Percentiles rank a stretch among this genome's conserved stretches.
These are phyloP conservation scores for Cynaeus angustus DNA, from an alignment of 2,888 invertebrate genomes.

Conservation along the genomic window DNA sequence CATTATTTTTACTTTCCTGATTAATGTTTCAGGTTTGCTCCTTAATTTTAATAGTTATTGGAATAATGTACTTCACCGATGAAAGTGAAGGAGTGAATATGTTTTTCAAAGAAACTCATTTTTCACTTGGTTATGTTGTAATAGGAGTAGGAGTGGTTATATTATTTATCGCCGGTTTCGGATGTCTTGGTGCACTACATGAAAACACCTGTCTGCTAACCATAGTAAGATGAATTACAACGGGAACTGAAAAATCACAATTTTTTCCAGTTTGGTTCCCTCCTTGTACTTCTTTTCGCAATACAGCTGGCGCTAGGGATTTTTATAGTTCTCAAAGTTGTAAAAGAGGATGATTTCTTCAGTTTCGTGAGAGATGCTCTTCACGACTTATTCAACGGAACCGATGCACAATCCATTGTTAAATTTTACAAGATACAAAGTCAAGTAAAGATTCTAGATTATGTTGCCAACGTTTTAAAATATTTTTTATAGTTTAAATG, in stretches of 20 bases:
- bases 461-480: background rate
- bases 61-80: slow-evolving; percentile 43
- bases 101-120: slow-evolving; percentile 36
- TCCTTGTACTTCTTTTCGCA: slow-evolving; percentile 80
- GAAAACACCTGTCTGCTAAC: slow-evolving; percentile 62
- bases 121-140: slow-evolving; percentile 49
- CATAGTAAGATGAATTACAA: slow-evolving; percentile 57
- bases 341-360: slow-evolving; percentile 70
- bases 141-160: slow-evolving; percentile 61
- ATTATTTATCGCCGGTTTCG: slow-evolving; percentile 63
- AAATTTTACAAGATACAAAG: slow-evolving; percentile 79
- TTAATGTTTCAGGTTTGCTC: slow-evolving; percentile 52
- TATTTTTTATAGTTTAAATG: slow-evolving; percentile 47
- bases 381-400: slow-evolving; percentile 69
- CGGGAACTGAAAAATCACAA: slow-evolving; percentile 26
- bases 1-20: no score
- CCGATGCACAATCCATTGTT: slow-evolving; percentile 65
- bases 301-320: slow-evolving; percentile 81
- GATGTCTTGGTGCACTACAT: slow-evolving; percentile 62
- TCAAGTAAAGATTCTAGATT: slow-evolving; percentile 67
- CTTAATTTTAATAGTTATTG: slow-evolving; percentile 49
- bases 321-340: slow-evolving; percentile 77
- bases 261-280: slow-evolving; percentile 60
- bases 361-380: slow-evolving; percentile 54
- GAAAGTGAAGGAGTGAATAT: slow-evolving; percentile 40